Percentiles rank a stretch among this genome's conserved stretches.
Conservation (phyloP, 2,797 vertebrate genomes). For the Danio jaintianensis region DNA sequence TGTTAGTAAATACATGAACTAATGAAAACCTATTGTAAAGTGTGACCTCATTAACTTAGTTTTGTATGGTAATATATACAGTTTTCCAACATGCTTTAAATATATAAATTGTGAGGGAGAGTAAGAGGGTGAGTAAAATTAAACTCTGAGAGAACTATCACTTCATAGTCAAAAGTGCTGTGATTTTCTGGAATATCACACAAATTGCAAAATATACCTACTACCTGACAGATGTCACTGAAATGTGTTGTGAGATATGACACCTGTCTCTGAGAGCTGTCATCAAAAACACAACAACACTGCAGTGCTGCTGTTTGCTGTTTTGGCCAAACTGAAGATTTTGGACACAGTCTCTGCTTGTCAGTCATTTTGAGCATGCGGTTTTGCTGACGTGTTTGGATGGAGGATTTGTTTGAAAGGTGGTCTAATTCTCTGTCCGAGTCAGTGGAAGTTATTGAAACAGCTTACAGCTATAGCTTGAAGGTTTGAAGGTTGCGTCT, state of each 20-base stretch:
- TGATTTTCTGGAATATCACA: neutral
- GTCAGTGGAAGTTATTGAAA: neutral
- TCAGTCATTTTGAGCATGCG: neutral
- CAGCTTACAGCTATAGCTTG: neutral
- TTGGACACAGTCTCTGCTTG: neutral
- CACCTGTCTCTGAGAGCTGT: neutral
- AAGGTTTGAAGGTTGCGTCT: conserved; percentile 4
- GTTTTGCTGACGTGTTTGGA: neutral
- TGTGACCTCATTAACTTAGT: too few relatives aligned
- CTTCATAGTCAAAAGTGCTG: neutral
- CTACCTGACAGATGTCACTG: neutral
- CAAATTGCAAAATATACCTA: neutral
- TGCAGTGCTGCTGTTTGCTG: neutral
- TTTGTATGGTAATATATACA: too few relatives aligned
- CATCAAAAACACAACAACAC: neutral
- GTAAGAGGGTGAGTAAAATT: too few relatives aligned
- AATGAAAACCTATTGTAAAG: too few relatives aligned
- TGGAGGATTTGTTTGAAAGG: neutral
- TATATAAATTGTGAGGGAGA: too few relatives aligned
- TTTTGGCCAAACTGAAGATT: neutral
- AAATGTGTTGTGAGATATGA: neutral
- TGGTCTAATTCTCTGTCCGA: neutral
- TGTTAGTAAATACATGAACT: too few relatives aligned
- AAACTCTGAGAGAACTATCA: too few relatives aligned
- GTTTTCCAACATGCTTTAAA: too few relatives aligned